Percentiles rank a stretch among this genome's conserved stretches.
Evolutionary conservation across 2,888 invertebrate species (phyloP).

Genomic region (Orthosia cruda): DNA sequence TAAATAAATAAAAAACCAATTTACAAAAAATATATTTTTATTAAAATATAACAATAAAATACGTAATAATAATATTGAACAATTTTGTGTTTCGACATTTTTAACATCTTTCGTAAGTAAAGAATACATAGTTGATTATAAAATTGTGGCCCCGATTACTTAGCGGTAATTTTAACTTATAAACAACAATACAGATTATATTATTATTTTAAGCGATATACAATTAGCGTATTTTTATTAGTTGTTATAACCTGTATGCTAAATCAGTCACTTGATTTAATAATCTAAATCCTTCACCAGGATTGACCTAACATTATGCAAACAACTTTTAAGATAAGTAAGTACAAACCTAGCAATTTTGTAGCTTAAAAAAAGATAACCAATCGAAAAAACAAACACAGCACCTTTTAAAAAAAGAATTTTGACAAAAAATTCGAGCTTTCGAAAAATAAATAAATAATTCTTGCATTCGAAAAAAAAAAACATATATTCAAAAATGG

Average conservation of each 20-base stretch:
- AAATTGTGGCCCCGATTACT: slow-evolving; percentile 21
- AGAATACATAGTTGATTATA: slow-evolving; percentile 6
- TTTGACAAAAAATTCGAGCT: not conserved
- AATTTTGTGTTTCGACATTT: slow-evolving; percentile 20
- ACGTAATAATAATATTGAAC: slow-evolving; percentile 22
- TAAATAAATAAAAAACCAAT: slow-evolving; percentile 34
- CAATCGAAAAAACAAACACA: not conserved
- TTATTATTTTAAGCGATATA: slow-evolving; percentile 6
- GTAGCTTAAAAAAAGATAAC: slow-evolving; percentile 4
- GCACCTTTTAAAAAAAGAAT: not conserved
- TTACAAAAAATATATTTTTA: slow-evolving; percentile 57
- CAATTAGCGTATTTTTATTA: slow-evolving; percentile 7
- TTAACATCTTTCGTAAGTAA: not conserved
- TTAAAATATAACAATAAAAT: slow-evolving; percentile 52
- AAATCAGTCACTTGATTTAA: slow-evolving; percentile 42
- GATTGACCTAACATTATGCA: slow-evolving; percentile 9
- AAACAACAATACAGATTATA: slow-evolving; percentile 13
- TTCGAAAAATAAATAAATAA: not conserved
- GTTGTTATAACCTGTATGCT: slow-evolving; percentile 34
- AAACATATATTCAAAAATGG: slow-evolving; percentile 45
- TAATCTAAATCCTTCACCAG: slow-evolving; percentile 3
- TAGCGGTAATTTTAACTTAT: slow-evolving; percentile 4
- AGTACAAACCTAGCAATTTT: slow-evolving; percentile 49
- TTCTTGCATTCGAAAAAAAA: not conserved
- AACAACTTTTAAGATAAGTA: slow-evolving; percentile 30